Conservation (phyloP, 2,888 invertebrate genomes). For the Mayetiola destructor region DNA sequence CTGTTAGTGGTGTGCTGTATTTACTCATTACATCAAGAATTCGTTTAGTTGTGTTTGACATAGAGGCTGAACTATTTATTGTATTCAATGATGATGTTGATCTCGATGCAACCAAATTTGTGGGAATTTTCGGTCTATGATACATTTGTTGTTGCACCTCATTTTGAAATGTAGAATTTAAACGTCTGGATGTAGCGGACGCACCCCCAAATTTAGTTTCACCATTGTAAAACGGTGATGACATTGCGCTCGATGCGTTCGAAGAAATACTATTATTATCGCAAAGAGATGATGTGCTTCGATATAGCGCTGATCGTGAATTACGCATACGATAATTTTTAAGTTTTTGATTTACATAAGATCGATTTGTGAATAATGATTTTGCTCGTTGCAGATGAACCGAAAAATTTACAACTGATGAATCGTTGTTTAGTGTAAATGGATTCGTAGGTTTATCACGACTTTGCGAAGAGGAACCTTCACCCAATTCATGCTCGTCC, state of each 20-base stretch:
- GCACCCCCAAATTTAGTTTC: slow-evolving; percentile 63
- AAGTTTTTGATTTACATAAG: slow-evolving; percentile 24
- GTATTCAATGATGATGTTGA: slow-evolving; percentile 21
- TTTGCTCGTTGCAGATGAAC: slow-evolving; percentile 32
- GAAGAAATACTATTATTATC: slow-evolving; percentile 21
- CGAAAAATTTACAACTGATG: slow-evolving; percentile 25
- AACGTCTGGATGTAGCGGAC: slow-evolving; percentile 38
- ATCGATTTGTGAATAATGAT: slow-evolving; percentile 29
- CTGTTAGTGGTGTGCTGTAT: slow-evolving; percentile 64
- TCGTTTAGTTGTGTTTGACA: slow-evolving; percentile 51
- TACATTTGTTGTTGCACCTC: not conserved
- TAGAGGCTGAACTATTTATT: slow-evolving; percentile 15
- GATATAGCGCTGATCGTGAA: slow-evolving; percentile 29
- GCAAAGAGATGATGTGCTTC: slow-evolving; percentile 33
- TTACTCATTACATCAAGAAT: slow-evolving; percentile 68
- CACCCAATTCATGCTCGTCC: slow-evolving; percentile 16
- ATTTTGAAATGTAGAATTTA: not conserved
- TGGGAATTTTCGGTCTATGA: slow-evolving; percentile 23
- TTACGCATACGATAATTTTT: slow-evolving; percentile 24
- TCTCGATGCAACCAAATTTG: slow-evolving; percentile 27
- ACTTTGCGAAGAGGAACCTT: slow-evolving; percentile 20
- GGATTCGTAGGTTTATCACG: slow-evolving; percentile 2
- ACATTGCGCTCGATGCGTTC: slow-evolving; percentile 22
- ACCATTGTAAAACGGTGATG: slow-evolving; percentile 62
- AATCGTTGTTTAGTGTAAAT: not conserved